Conservation (phyloP, 2,113 vertebrate genomes). For the Acinonyx jubatus region DNA sequence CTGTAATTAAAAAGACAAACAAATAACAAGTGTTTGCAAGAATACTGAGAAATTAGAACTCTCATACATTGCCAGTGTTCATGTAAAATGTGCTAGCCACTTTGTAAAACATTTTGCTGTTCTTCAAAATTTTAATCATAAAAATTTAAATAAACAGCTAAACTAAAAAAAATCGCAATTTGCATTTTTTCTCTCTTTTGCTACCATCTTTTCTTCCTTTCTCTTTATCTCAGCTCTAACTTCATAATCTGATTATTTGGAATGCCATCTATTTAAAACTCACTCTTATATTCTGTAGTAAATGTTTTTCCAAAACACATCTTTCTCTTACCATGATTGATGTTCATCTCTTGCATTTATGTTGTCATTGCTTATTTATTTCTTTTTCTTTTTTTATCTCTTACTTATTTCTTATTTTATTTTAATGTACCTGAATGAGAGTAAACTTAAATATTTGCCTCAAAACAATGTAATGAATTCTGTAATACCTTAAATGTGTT, state of each 20-base stretch:
- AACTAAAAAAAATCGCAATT: neutral
- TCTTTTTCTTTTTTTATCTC: too few relatives aligned
- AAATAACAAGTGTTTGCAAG: neutral
- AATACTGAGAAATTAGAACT: neutral
- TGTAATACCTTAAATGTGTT: neutral
- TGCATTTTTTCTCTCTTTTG: neutral
- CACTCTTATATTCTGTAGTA: neutral
- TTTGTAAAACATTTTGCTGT: neutral
- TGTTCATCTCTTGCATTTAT: neutral
- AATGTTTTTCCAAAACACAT: neutral
- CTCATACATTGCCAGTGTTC: neutral
- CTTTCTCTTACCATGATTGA: neutral
- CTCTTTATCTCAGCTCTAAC: neutral
- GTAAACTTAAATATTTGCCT: neutral
- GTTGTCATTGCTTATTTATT: neutral
- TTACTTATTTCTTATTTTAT: neutral
- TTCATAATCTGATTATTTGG: neutral
- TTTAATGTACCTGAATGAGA: neutral
- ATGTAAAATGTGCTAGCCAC: neutral
- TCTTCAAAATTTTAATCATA: neutral
- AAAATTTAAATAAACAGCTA: neutral
- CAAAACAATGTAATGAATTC: neutral
- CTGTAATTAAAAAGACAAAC: neutral
- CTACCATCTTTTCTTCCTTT: neutral
- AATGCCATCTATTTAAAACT: neutral